Evolutionary conservation across 2,113 vertebrate species (phyloP), one percentile per base, ranked within the genome.

Genomic region (Donacobius atricapilla): DNA sequence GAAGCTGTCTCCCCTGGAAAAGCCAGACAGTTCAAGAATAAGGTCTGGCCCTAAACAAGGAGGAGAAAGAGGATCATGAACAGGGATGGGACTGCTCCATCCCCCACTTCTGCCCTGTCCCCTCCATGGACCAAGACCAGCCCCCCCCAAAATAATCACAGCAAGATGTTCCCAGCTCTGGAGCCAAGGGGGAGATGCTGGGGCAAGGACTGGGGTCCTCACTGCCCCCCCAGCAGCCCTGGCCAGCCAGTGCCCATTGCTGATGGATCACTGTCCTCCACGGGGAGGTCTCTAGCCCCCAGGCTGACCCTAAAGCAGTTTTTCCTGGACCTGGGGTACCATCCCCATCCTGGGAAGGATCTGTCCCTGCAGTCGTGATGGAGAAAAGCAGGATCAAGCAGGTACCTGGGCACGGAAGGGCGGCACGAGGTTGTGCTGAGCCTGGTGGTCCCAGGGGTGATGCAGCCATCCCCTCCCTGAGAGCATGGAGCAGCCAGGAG

Each of bases 11-110:
- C 66, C 96, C 71, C 88, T 92, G 90, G 81, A 96, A 90, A 92
- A 97, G 93, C 86, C 93, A 90, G 94, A 94, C 60, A 90, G 94
- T 82, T 97, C 97, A 93, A 94, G 97, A 92, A 47, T 7, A 27
- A 80, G 96, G 94, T 95, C 97, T 96, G 96, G 97, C 94, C 94
- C 93, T 45, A 50, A 94, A 63, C n/a, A 44, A 92, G 90, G 47
- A 76, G 93, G 39, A 93, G 87, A 90, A 91, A 91, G 71, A 75
- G 24, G 66, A 42, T 79, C 83, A 79, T 81, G 91, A 93, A 91
- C 9, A 37, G 57, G 53, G 35, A 25, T 64, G 48, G 51, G 75
- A 91, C 82, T 73, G 24, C 87, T 95, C 89, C 33, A 11, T 90
- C 66, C 91, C 79, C 70, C 15, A 0, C 40, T 78, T 48, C 65